Conservation (phyloP, 30 jellyfish, hydroid and myxozoan species). For the Haliclystus octoradiatus region DNA sequence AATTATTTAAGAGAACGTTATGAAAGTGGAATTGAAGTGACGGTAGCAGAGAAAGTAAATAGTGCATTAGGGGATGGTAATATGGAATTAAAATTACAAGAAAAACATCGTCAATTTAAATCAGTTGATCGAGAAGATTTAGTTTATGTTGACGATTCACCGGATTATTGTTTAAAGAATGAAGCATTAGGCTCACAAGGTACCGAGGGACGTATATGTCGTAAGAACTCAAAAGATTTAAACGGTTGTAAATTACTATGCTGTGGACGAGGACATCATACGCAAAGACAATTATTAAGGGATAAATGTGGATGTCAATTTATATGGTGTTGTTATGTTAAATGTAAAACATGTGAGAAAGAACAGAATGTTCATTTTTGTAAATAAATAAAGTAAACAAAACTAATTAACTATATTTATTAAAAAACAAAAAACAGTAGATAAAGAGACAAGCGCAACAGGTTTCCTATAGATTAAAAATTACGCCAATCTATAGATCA, state of each 20-base stretch:
- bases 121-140: constrained; percentile 20
- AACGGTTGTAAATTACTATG: constrained; percentile 68
- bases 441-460: too few relatives aligned
- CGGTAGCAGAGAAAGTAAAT: constrained; percentile 35
- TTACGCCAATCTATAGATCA: too few relatives aligned
- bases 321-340: constrained; percentile 88
- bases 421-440: too few relatives aligned
- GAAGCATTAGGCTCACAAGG: constrained; percentile 42
- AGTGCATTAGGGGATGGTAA: constrained; percentile 25
- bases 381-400: constrained; percentile 13
- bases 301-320: constrained; percentile 80
- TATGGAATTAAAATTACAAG: constrained; percentile 66
- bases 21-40: constrained; percentile 66
- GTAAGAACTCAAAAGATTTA: constrained; percentile 33
- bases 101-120: constrained; percentile 55
- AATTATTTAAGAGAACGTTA: constrained; percentile 40
- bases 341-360: constrained; percentile 83
- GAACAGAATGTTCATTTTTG: constrained; percentile 82
- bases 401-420: too few relatives aligned
- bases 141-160: constrained; percentile 55
- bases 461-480: too few relatives aligned
- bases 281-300: constrained; percentile 50
- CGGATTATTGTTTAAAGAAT: constrained; percentile 53
- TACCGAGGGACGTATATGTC: constrained; percentile 50
- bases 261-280: constrained; percentile 85